phyloP scores from a whole-genome alignment of 2,113 vertebrate genomes.

The Hypocryptadius cinnamomeus region DNA sequence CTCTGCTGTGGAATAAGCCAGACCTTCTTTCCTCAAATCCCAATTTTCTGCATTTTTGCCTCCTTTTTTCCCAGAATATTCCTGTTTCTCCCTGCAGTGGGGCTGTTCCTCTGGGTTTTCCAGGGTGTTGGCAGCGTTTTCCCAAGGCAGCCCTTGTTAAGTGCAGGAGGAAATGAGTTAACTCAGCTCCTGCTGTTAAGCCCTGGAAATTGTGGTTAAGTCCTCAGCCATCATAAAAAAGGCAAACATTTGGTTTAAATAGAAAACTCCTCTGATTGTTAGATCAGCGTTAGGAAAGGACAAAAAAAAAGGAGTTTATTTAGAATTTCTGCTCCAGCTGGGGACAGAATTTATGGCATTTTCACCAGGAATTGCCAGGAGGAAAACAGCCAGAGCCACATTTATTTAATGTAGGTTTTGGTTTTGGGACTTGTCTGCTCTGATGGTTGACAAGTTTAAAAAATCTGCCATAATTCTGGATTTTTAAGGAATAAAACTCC shows the following conservation, averaged over 20 bases:
- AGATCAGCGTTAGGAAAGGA: constrained; percentile 6
- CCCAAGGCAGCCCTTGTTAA: constrained; percentile 25
- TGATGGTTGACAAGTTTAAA: not conserved
- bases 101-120: not conserved
- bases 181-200: constrained; percentile 56
- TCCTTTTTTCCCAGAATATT: not conserved
- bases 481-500: not conserved
- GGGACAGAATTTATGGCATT: constrained; percentile 47
- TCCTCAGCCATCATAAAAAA: constrained; percentile 45
- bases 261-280: constrained; percentile 50
- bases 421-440: not conserved
- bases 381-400: not conserved
- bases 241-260: constrained; percentile 61
- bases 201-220: constrained; percentile 56
- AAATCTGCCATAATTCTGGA: not conserved
- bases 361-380: constrained; percentile 26
- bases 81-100: not conserved
- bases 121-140: constrained; percentile 2
- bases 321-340: constrained; percentile 33
- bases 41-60: not conserved
- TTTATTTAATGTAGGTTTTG: not conserved
- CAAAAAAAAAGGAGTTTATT: not conserved
- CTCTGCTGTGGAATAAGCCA: not conserved
- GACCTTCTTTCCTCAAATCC: not conserved
- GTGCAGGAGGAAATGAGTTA: constrained; percentile 63